Percentiles rank a stretch among this genome's conserved stretches.
These are phyloP conservation scores for Turnix velox DNA, from an alignment of 2,113 vertebrate species.

Conservation along the genomic window DNA sequence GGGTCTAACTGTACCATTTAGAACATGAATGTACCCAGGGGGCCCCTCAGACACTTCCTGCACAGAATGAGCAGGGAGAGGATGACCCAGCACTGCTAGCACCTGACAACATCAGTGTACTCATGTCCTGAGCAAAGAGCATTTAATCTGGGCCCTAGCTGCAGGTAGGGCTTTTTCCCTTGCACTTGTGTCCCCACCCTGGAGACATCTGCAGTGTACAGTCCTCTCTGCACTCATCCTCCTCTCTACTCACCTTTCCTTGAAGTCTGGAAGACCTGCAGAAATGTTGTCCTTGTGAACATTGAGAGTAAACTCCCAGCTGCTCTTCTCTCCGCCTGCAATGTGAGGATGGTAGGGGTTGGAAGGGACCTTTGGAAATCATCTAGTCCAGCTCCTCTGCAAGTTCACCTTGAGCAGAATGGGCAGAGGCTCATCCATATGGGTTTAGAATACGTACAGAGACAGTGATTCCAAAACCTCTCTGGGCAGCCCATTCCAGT, in stretches of 20 bases:
- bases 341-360: accelerated
- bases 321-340: accelerated
- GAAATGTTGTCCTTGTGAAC: neutral
- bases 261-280: neutral
- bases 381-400: too few relatives aligned
- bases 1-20: neutral
- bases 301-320: accelerated
- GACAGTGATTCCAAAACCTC: too few relatives aligned
- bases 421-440: too few relatives aligned
- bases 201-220: neutral
- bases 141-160: neutral
- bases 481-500: too few relatives aligned
- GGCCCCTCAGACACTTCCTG: accelerated
- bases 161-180: neutral
- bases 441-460: too few relatives aligned
- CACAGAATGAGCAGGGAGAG: neutral
- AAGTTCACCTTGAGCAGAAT: too few relatives aligned
- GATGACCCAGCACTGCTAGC: neutral
- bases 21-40: neutral
- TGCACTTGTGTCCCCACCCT: neutral
- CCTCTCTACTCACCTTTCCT: accelerated
- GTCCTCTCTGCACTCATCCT: neutral
- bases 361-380: too few relatives aligned
- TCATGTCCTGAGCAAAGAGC: neutral
- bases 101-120: too few relatives aligned